These are phyloP conservation scores for Drosophila recens DNA, from an alignment of 2,888 invertebrate genomes.

Conservation along the genomic window DNA sequence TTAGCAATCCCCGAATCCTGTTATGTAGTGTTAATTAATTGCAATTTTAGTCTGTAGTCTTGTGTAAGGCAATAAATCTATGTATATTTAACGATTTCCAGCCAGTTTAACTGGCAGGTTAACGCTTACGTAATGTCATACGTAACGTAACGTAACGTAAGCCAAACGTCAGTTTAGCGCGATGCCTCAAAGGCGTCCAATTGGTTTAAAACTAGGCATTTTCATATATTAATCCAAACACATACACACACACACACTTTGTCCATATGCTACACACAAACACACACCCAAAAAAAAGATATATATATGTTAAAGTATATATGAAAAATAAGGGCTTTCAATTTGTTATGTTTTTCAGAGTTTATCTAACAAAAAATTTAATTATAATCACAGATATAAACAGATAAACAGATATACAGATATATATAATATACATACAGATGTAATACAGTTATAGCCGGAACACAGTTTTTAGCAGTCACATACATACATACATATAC, in stretches of 20 bases:
- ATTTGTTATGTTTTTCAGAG: constrained; percentile 84
- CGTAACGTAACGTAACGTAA: constrained; percentile 27
- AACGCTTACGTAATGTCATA: constrained; percentile 28
- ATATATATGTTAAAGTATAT: constrained; percentile 23
- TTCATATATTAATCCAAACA: constrained; percentile 26
- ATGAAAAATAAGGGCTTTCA: constrained; percentile 72
- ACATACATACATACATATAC: neutral
- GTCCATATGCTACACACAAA: neutral
- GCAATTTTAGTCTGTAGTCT: constrained; percentile 68
- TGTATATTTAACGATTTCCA: constrained; percentile 40
- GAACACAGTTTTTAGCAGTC: constrained; percentile 42
- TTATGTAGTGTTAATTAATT: constrained; percentile 77
- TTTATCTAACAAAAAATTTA: constrained; percentile 62
- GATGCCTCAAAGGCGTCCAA: constrained; percentile 33
- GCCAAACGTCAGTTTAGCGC: constrained; percentile 18
- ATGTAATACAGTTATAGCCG: constrained; percentile 29
- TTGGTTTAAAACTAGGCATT: constrained; percentile 63
- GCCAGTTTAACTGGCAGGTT: constrained; percentile 68
- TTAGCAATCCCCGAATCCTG: constrained; percentile 57
- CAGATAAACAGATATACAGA: constrained; percentile 31
- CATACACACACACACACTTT: constrained; percentile 20
- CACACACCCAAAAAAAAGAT: constrained; percentile 23
- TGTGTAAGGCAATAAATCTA: constrained; percentile 62
- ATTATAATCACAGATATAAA: constrained; percentile 51
- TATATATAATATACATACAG: constrained; percentile 26